These are phyloP conservation scores for Branchellion lobata DNA, from an alignment of 2,888 invertebrate genomes.

Conservation along the genomic window DNA sequence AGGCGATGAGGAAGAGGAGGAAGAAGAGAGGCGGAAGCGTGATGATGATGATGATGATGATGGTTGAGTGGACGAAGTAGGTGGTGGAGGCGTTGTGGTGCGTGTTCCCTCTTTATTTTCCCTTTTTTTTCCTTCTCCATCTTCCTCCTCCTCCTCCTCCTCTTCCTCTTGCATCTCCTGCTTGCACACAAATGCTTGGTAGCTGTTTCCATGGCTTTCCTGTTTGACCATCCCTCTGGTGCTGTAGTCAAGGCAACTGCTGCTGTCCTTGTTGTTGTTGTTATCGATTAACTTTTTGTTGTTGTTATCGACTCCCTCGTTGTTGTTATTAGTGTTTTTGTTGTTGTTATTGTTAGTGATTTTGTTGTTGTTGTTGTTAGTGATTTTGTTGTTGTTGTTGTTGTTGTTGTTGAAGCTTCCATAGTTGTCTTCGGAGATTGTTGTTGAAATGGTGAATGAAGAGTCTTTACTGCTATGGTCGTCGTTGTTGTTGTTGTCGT, in stretches of 20 bases:
- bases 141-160: not conserved
- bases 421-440: not conserved
- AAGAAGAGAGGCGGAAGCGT: not conserved
- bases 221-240: too few species aligned
- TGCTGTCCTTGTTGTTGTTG: too few species aligned
- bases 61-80: not conserved
- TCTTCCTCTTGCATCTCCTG: not conserved
- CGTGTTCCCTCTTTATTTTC: not conserved
- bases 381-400: not conserved
- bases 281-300: too few species aligned
- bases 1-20: not conserved
- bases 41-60: slow-evolving; percentile 6
- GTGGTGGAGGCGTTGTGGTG: not conserved
- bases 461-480: too few species aligned
- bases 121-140: not conserved
- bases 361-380: not conserved
- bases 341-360: too few species aligned
- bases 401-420: not conserved
- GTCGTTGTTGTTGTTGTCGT: too few species aligned
- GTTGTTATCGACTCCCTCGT: too few species aligned
- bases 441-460: too few species aligned
- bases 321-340: too few species aligned
- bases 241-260: too few species aligned
- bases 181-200: too few species aligned
- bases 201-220: too few species aligned